These are phyloP conservation scores for Coptotermes formosanus DNA, from an alignment of 1,140 invertebrate species.

Conservation along the genomic window DNA sequence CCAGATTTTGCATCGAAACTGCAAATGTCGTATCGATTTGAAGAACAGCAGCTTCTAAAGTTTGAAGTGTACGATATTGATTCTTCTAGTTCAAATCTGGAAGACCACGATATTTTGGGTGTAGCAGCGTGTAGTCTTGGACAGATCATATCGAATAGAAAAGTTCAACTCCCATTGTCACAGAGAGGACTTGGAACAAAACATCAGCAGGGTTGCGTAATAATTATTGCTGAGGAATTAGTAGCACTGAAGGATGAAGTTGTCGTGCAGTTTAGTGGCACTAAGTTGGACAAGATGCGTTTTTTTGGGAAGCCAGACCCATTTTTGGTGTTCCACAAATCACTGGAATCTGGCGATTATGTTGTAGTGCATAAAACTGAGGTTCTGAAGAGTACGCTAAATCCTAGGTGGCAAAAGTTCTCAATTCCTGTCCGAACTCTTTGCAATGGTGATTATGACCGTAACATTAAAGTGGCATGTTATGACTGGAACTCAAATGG, in stretches of 20 bases:
- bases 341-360: slow-evolving; percentile 49
- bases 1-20: slow-evolving; percentile 60
- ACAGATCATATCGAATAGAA: slow-evolving; percentile 50
- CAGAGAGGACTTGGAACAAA: slow-evolving; percentile 33
- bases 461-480: slow-evolving; percentile 46
- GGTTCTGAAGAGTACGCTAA: slow-evolving; percentile 53
- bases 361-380: slow-evolving; percentile 49
- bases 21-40: slow-evolving; percentile 49
- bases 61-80: slow-evolving; percentile 60
- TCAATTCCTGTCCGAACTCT: slow-evolving; percentile 51
- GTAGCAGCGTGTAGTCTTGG: slow-evolving; percentile 54
- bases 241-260: slow-evolving; percentile 55
- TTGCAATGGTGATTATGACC: slow-evolving; percentile 60
- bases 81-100: slow-evolving; percentile 49
- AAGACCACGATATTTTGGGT: slow-evolving; percentile 60
- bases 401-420: slow-evolving; percentile 58
- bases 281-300: slow-evolving; percentile 51
- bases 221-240: slow-evolving; percentile 57
- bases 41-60: slow-evolving; percentile 53
- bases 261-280: slow-evolving; percentile 46
- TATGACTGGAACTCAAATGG: slow-evolving; percentile 45
- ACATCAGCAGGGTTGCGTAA: slow-evolving; percentile 44
- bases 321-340: slow-evolving; percentile 56
- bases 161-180: slow-evolving; percentile 43
- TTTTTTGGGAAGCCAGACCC: slow-evolving; percentile 58